Conservation (phyloP, 2,797 vertebrate genomes). For the Alcedo quadribrachys region DNA sequence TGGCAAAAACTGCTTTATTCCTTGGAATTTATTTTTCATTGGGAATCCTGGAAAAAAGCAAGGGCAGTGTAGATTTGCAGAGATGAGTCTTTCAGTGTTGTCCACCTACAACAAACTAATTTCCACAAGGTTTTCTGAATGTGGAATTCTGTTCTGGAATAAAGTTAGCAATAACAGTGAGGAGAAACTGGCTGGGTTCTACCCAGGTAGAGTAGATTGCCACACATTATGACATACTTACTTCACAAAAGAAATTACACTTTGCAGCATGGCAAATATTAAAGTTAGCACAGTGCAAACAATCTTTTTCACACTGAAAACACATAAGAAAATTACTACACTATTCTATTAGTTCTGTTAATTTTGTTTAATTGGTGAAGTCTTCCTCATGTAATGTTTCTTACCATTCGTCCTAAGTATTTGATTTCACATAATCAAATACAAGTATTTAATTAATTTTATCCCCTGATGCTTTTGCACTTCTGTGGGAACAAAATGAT, state of each 20-base stretch:
- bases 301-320: background rate
- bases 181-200: background rate
- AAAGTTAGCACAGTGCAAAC: slow-evolving; percentile 1
- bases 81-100: background rate
- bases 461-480: slow-evolving; percentile 3
- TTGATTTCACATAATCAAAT: background rate
- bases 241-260: background rate
- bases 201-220: background rate
- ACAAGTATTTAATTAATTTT: slow-evolving; percentile 17
- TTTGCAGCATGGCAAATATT: background rate
- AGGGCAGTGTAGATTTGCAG: background rate
- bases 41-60: background rate
- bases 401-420: background rate
- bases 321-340: background rate
- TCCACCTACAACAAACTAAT: background rate
- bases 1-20: background rate
- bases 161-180: background rate
- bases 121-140: background rate
- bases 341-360: background rate
- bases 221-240: background rate
- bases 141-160: background rate
- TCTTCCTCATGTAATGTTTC: background rate
- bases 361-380: background rate
- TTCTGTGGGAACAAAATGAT: slow-evolving; percentile 56
- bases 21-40: background rate